A percentile compares a stretch with the other conserved stretches of the same genome.
These are phyloP conservation scores for Drosophila ironensis DNA, from an alignment of 1,140 invertebrate species.

Conservation along the genomic window DNA sequence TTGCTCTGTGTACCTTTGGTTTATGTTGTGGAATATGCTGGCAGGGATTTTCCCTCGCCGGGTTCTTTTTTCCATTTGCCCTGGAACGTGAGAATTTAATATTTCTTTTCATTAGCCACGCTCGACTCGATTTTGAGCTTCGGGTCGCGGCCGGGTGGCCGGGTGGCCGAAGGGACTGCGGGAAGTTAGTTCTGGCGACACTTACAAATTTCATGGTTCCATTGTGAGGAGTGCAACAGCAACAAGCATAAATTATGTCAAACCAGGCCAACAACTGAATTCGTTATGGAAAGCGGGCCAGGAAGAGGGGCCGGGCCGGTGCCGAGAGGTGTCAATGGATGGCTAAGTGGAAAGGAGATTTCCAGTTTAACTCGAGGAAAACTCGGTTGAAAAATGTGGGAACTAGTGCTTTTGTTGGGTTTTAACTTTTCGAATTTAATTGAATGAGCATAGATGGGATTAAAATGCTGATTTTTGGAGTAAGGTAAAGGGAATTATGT, in stretches of 20 bases:
- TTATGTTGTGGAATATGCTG: slow-evolving; percentile 29
- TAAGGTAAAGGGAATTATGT: too few species aligned
- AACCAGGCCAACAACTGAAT: slow-evolving; percentile 20
- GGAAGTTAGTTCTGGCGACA: slow-evolving; percentile 38
- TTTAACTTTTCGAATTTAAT: too few species aligned
- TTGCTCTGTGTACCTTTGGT: slow-evolving; percentile 18
- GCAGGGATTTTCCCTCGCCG: slow-evolving; percentile 24
- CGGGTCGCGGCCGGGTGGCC: neutral
- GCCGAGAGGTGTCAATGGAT: neutral
- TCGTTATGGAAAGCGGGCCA: neutral
- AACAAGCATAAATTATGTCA: slow-evolving; percentile 40
- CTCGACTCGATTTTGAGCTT: slow-evolving; percentile 24
- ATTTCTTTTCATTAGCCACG: slow-evolving; percentile 79
- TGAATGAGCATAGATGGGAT: too few species aligned
- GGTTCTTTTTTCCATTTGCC: slow-evolving; percentile 22
- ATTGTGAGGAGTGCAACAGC: slow-evolving; percentile 34
- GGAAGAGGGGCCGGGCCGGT: neutral
- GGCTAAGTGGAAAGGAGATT: neutral
- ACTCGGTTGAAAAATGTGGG: neutral
- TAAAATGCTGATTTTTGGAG: too few species aligned
- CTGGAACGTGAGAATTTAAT: slow-evolving; percentile 78
- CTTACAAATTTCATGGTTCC: slow-evolving; percentile 66
- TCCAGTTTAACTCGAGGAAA: neutral
- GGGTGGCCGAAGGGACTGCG: slow-evolving; percentile 6
- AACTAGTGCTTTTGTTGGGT: too few species aligned